Base-by-base conservation (phyloP, 2,888 invertebrate species). In the Torymus tubicola region DNA sequence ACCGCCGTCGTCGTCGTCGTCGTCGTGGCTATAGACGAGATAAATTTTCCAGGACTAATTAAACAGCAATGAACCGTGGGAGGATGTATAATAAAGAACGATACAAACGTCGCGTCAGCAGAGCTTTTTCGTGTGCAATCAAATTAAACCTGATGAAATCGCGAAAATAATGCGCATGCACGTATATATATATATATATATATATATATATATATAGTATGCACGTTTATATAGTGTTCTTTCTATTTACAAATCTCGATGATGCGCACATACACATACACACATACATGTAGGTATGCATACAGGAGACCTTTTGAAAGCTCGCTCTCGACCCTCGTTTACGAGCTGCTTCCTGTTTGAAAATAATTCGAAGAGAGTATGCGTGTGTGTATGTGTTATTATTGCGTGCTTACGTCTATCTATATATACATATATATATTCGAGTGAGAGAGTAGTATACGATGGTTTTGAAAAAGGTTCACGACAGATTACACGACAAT, bases 301-400 rank as follows among this genome's bases (percentile, higher is more conserved):
- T n/a, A n/a, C n/a, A n/a, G 31, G 31, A 31, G 31, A 31, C 53
- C 73, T 73, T 50, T 61, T 68, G 55, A 73, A 61, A 57, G 58
- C n/a, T 63, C 78, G n/a, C 52, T 21, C 18, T n/a, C 53, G 53
- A 57, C 11, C 65, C 68, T 70, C 64, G 53, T 81, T 74, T 81
- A 81, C 16, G 61, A 77, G 77, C 53, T n/a, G 72, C 63, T 81
- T 81, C 81, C 81, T 74, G 69, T 78, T 76, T 55, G 42, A 53
- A 78, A 72, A 71, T 78, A 57, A 78, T 78, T 78, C 57, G 12
- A 12, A 21, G 31, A 31, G 31, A 31, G 31, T 5, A 3, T 5
- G 24, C 2, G 24, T 2, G 24, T 2, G 24, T n/a, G n/a, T n/a
- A 24, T 2, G 3, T 24, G 3, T 2, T 24, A 2, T 3, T n/a